Percentiles rank a stretch among this genome's conserved stretches.
These are phyloP conservation scores for Chaetura pelagica DNA, from an alignment of 2,113 vertebrate species.

Conservation along the genomic window DNA sequence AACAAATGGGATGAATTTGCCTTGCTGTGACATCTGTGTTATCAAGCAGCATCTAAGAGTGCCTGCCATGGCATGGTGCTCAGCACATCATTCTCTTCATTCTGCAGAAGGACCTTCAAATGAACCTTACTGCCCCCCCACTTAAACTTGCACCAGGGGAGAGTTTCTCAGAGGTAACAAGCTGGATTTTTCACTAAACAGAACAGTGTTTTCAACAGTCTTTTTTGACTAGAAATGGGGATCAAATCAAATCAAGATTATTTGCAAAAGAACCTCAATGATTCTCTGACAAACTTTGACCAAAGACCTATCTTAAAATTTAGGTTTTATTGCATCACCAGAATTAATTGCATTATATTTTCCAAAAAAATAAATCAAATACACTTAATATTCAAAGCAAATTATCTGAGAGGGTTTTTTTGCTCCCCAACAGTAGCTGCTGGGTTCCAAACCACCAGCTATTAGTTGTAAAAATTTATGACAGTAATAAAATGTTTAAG, in stretches of 20 bases:
- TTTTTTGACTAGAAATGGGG: neutral
- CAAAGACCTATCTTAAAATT: neutral
- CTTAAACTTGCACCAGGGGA: neutral
- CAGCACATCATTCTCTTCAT: neutral
- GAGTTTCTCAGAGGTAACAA: neutral
- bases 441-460: neutral
- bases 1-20: neutral
- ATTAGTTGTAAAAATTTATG: neutral
- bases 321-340: neutral
- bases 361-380: neutral
- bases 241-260: neutral
- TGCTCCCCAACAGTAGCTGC: neutral
- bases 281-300: neutral
- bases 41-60: neutral
- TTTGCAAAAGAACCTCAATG: neutral
- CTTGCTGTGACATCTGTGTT: neutral
- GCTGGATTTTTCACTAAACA: neutral
- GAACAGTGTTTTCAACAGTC: fast-evolving
- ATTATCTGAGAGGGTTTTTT: neutral
- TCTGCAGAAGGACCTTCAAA: neutral
- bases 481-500: conserved; percentile 8
- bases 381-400: neutral
- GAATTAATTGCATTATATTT: neutral
- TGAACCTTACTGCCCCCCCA: neutral
- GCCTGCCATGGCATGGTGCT: no score